Base-by-base conservation (phyloP, 1,140 invertebrate species). In the Leptinotarsa lineolata region DNA sequence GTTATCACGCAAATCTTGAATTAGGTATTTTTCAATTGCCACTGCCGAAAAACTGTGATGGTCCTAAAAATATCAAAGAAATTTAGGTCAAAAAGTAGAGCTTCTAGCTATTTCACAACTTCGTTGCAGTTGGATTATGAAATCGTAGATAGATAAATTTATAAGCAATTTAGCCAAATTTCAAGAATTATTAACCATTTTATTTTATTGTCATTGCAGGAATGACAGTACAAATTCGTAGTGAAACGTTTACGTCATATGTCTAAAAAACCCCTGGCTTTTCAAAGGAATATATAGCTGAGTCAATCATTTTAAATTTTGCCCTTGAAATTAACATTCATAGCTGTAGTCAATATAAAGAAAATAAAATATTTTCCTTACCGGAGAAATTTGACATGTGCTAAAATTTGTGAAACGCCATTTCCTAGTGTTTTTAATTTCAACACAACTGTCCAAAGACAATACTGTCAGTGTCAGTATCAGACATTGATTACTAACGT, bases 321-420 rank as follows among this genome's bases (percentile, higher is more conserved):
- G 13, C 60, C 60, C 12, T 61, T 22, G 22, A 15, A 61, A 61
- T 61, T 18, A 6, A 74, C 13, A 15, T 16, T 18, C 12, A 65
- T 44, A 70, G 20, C 16, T 64, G n/a, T 16, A 68, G 63, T 16
- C 67, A 68, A 11, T 15, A 39, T 75, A 61, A 68, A 54, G 12
- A 21, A 45, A 67, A 44, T 70, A 74, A 72, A 68, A 48, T 22
- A 48, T 65, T 68, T 70, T 70, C 54, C 76, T 79, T 78, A 79
- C 78, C 78, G 75, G 75, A 79, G 75, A 66, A 70, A 78, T 73
- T 64, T 79, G 78, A 78, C 78, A 79, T 78, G 77, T 79, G 78
- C 73, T 79, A 78, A 77, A 79, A 78, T 67, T 74, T 75, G 78
- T 54, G 12, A 74, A 70, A 74, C 77, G 78, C 78, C 78, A 79